These are phyloP conservation scores for Urocolius indicus DNA, from an alignment of 2,113 vertebrate genomes.

Conservation along the genomic window DNA sequence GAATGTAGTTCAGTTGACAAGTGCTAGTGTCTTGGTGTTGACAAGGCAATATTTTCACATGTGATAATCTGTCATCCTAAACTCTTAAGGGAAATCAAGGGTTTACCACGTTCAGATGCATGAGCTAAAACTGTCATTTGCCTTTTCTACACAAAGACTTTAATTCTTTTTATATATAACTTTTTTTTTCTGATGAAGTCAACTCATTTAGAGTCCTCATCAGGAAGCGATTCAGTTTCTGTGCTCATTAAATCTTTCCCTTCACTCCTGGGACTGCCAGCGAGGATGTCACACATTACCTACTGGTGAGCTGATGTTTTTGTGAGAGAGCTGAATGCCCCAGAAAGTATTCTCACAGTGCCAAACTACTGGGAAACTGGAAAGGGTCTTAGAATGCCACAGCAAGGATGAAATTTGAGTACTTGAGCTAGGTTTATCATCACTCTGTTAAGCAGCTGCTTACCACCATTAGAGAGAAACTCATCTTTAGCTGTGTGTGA, in stretches of 20 bases:
- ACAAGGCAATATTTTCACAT: background rate
- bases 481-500: background rate
- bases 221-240: constrained; percentile 56
- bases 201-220: constrained; percentile 48
- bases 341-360: constrained; percentile 34
- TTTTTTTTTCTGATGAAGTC: background rate
- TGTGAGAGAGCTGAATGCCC: constrained; percentile 15
- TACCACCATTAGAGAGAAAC: background rate
- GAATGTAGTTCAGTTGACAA: background rate
- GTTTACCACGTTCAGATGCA: background rate
- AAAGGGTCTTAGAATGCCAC: background rate
- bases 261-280: constrained; percentile 35
- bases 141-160: background rate
- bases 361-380: background rate
- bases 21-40: background rate
- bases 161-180: background rate
- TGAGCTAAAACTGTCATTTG: background rate
- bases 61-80: background rate
- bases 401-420: background rate
- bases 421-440: background rate
- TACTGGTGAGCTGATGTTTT: constrained; percentile 56
- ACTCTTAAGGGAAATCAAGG: background rate
- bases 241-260: constrained; percentile 59
- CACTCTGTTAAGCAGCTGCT: background rate
- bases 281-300: constrained; percentile 52